phyloP scores from a whole-genome alignment of 2,113 vertebrate species.

The Marmota monax region DNA sequence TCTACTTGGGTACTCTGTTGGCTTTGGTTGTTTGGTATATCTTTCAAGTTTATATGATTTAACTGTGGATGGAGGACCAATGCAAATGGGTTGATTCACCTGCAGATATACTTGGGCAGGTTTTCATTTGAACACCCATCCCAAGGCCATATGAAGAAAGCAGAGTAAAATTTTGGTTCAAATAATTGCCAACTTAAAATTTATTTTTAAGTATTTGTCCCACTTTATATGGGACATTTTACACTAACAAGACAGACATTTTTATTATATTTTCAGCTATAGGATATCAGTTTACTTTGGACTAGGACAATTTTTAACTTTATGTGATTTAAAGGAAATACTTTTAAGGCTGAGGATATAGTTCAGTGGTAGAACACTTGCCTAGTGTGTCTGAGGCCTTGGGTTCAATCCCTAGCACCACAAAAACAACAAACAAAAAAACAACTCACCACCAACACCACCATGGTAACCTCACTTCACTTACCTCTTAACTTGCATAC shows the following conservation, averaged over 20 bases:
- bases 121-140: constrained; percentile 12
- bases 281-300: background rate
- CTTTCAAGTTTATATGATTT: background rate
- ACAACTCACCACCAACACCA: background rate
- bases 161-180: constrained; percentile 51
- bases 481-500: background rate
- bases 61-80: background rate
- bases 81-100: background rate
- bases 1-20: background rate
- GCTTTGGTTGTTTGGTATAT: background rate
- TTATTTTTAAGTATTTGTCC: constrained; percentile 44
- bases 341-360: background rate
- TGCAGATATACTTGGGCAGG: background rate
- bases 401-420: background rate
- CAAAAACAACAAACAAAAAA: too few relatives aligned
- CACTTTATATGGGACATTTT: background rate
- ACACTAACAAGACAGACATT: constrained; percentile 4
- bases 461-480: background rate
- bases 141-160: constrained; percentile 43
- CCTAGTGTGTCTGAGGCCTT: background rate
- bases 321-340: constrained; percentile 38
- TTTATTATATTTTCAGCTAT: constrained; percentile 14
- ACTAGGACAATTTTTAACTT: constrained; percentile 45
- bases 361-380: background rate
- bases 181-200: constrained; percentile 33